Base-by-base conservation (phyloP, 2,113 vertebrate species). In the Carassius carassius region DNA sequence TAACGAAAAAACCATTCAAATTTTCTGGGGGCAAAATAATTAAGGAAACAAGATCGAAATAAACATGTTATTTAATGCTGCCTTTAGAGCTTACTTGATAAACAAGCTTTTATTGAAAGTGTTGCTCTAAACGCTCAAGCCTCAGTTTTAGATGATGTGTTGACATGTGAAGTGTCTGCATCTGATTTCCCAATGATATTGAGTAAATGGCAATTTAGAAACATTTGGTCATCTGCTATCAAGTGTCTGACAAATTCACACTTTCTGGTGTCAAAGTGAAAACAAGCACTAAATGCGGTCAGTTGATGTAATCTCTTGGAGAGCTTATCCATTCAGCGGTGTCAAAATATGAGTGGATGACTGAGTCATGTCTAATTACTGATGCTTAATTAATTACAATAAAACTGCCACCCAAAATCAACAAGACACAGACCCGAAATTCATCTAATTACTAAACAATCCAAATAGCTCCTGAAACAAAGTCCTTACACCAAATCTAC, bases 51-150 rank as follows among this genome's bases (percentile, higher is more conserved):
- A 51, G 7, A 75, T 29, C 1, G 35, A 49, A 65, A 65, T 65
- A 32, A 81, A 81, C 60, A 81, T 69, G 25, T 54, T 54, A 47
- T 80, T 37, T 35, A 47, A 69, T 77, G 83, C 51, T 82, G 70
- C 5, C 5, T 70, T 89, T 65, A 41, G 0, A 2, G 69, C 9
- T 51, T 9, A 84, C 44, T 35, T 85, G 32, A 72, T 35, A 70
- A 77, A 83, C 8, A 49, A 76, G 86, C 83, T 86, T 87, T 54
- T 76, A 92, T 91, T 89, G 87, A 82, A 82, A 1, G 51, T 84
- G 89, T 87, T 83, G 86, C 86, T 70, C 76, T 78, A 58, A 85
- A 1, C 47, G 83, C 16, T 65, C 37, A 54, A 51, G 44, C 44
- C 7, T 86, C 79, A 70, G 65, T 54, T 51, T 16, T 80, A 11